A percentile compares a stretch with the other conserved stretches of the same genome.
Conservation (phyloP, 2,113 vertebrate genomes). For the Colistium nudipinnis region DNA sequence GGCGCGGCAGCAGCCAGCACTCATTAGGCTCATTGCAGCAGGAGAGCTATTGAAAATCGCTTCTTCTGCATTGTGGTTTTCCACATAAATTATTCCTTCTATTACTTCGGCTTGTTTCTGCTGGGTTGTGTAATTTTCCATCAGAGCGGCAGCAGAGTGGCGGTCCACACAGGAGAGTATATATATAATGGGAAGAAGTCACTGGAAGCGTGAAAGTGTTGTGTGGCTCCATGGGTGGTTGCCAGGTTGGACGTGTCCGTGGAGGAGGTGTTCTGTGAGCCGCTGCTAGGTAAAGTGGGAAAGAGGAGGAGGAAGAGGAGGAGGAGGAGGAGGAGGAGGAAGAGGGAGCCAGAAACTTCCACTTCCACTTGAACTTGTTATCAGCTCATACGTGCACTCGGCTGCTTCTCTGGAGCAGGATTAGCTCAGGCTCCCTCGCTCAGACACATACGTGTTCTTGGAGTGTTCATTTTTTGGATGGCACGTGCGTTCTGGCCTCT, state of each 20-base stretch:
- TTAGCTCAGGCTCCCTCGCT: conserved; percentile 48
- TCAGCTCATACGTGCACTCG: conserved; percentile 63
- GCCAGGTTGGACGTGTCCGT: conserved; percentile 47
- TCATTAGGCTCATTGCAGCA: background rate
- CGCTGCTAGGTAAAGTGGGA: no score
- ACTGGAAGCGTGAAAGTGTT: conserved; percentile 21
- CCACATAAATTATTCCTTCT: conserved; percentile 41
- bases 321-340: conserved; percentile 35
- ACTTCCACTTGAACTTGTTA: conserved; percentile 70
- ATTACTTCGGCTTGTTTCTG: conserved; percentile 21
- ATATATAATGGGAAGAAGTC: background rate
- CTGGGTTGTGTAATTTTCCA: conserved; percentile 8
- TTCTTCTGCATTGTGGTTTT: conserved; percentile 3
- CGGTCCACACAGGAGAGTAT: background rate
- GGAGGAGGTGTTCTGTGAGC: conserved; percentile 40
- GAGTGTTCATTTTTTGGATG: background rate
- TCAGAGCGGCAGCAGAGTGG: conserved; percentile 4
- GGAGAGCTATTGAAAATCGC: background rate
- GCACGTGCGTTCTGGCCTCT: conserved; percentile 7
- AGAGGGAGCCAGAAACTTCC: conserved; percentile 39
- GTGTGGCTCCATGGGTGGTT: conserved; percentile 2
- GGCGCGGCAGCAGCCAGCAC: background rate
- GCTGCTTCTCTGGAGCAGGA: conserved; percentile 55
- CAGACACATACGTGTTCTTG: conserved; percentile 4
- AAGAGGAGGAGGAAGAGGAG: conserved; percentile 42